Percentiles rank a stretch among this genome's conserved stretches.
Conservation (phyloP, 2,888 invertebrate species). For the Boloria euphrosyne region DNA sequence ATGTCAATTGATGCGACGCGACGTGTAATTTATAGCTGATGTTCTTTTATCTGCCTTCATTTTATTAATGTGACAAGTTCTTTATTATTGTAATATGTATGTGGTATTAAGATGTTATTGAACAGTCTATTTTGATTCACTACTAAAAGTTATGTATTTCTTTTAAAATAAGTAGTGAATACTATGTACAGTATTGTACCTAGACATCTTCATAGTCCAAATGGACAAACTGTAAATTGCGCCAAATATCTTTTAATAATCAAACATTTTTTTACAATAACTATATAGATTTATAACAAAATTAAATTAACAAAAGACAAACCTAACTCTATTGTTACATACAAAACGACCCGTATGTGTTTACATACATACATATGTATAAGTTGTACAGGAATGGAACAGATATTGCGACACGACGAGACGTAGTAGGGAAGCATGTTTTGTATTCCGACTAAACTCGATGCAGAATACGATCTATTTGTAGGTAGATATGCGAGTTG, state of each 20-base stretch:
- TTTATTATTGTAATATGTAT: conserved; percentile 22
- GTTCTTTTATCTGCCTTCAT: conserved; percentile 20
- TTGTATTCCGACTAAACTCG: conserved; percentile 53
- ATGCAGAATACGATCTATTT: conserved; percentile 43
- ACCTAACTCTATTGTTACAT: conserved; percentile 32
- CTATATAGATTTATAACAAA: too few relatives aligned
- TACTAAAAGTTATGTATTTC: neutral
- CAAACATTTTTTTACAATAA: too few relatives aligned
- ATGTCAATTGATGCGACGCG: conserved; percentile 18
- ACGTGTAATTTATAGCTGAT: conserved; percentile 15
- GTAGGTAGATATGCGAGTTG: conserved; percentile 35
- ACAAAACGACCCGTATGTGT: conserved; percentile 37
- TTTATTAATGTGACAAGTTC: conserved; percentile 28
- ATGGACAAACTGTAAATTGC: too few relatives aligned
- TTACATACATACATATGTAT: conserved; percentile 37
- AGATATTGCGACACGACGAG: conserved; percentile 50
- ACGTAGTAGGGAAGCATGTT: conserved; percentile 50
- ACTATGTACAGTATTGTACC: too few relatives aligned
- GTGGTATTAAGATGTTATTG: conserved; percentile 7
- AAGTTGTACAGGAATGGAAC: conserved; percentile 53
- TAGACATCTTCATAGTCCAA: too few relatives aligned
- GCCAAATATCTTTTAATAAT: too few relatives aligned
- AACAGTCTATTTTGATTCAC: conserved; percentile 2
- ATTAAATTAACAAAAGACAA: too few relatives aligned
- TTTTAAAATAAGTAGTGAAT: neutral